Conservation (phyloP, 2,888 invertebrate genomes). For the Acanthosoma haemorrhoidale region DNA sequence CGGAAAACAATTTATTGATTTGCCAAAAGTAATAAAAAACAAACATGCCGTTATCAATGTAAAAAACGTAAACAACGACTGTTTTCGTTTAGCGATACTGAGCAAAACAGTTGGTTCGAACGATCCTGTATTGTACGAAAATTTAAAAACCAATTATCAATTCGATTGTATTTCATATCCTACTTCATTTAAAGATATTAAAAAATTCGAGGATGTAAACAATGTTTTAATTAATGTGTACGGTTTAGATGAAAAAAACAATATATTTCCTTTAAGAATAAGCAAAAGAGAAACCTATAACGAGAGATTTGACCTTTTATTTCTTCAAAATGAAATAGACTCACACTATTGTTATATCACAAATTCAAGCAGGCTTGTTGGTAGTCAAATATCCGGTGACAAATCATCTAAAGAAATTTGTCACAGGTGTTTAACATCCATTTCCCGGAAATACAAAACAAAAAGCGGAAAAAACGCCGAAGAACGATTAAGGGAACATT, state of each 20-base stretch:
- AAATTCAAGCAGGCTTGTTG: too few relatives aligned
- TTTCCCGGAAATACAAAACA: too few relatives aligned
- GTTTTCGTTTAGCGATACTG: not conserved
- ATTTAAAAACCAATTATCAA: not conserved
- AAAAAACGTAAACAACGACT: not conserved
- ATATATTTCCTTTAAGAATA: not conserved
- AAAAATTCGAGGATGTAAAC: not conserved
- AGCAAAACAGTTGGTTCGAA: not conserved
- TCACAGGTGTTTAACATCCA: too few relatives aligned
- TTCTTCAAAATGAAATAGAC: not conserved
- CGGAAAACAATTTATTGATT: not conserved
- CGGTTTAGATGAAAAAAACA: not conserved
- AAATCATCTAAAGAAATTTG: too few relatives aligned
- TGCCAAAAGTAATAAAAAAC: not conserved
- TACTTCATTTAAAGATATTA: too few relatives aligned
- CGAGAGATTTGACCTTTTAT: not conserved
- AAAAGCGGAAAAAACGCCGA: too few relatives aligned
- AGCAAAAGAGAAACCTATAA: not conserved
- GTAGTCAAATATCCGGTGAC: too few relatives aligned
- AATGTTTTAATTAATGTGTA: slow-evolving; percentile 1
- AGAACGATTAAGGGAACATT: too few relatives aligned
- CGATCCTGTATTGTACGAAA: not conserved
- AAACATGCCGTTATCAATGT: not conserved
- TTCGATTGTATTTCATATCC: not conserved
- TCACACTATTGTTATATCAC: too few relatives aligned